Conservation (phyloP, 2,797 vertebrate species). For the Neopelma chrysocephalum region DNA sequence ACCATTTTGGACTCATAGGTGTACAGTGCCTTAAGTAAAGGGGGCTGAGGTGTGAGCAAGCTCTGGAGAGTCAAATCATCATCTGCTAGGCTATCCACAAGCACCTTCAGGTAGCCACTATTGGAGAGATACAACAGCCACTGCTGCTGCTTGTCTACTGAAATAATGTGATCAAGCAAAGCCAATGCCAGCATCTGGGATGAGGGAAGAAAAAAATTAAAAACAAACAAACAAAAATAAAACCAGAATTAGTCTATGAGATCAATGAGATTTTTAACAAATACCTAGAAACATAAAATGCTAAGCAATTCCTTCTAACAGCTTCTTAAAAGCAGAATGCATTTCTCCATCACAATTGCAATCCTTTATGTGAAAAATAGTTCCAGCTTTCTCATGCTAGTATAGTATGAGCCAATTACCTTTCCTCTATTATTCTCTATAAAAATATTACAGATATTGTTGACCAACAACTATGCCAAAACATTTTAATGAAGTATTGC, state of each 20-base stretch:
- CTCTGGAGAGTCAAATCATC: constrained; percentile 90
- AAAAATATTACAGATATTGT: background rate
- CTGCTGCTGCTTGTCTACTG: constrained; percentile 93
- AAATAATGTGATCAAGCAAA: constrained; percentile 90
- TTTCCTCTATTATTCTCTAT: background rate
- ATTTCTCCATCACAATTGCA: background rate
- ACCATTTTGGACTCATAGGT: constrained; percentile 99
- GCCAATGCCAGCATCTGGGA: constrained; percentile 94
- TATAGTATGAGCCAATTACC: background rate
- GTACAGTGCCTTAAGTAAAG: constrained; percentile 93
- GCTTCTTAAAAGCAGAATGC: background rate
- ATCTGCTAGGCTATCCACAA: constrained; percentile 92
- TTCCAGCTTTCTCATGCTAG: background rate
- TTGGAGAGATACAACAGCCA: constrained; percentile 94
- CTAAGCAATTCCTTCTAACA: background rate
- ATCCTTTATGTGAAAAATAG: background rate
- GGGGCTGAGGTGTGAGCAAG: constrained; percentile 91
- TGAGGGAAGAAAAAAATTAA: background rate
- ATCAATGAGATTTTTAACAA: background rate
- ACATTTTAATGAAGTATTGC: background rate
- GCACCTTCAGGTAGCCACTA: constrained; percentile 93
- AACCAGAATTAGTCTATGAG: background rate
- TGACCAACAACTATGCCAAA: background rate
- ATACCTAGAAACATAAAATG: background rate
- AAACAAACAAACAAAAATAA: background rate